Evolutionary conservation across 1,140 invertebrate species (phyloP).

Genomic region (Zeugodacus cucurbitae): DNA sequence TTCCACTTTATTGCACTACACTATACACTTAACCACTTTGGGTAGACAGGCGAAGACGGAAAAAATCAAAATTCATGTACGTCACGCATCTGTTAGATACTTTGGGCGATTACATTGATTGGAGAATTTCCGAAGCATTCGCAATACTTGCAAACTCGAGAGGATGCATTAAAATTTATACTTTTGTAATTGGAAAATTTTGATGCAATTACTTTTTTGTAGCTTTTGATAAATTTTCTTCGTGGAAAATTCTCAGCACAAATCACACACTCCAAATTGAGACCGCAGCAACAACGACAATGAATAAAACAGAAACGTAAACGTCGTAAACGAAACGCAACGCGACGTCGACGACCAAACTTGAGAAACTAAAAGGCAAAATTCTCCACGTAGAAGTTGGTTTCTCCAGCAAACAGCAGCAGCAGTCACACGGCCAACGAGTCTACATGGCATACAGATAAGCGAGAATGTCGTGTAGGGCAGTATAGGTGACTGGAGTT

Average conservation of each 20-base stretch:
- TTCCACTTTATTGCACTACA: constrained; percentile 9
- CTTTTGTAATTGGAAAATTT: neutral
- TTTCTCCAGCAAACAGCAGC: constrained; percentile 1
- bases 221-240: constrained; percentile 12
- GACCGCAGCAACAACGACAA: neutral
- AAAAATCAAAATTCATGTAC: neutral
- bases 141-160: neutral
- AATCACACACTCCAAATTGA: neutral
- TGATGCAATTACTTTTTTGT: neutral
- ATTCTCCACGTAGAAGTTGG: constrained; percentile 14
- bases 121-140: neutral
- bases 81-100: constrained; percentile 4
- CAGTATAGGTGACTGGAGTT: neutral
- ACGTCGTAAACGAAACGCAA: constrained; percentile 25
- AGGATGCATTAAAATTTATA: neutral
- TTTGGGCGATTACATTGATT: neutral
- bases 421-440: neutral
- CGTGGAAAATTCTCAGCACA: neutral
- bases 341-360: constrained; percentile 13
- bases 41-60: neutral
- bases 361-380: constrained; percentile 25
- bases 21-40: neutral
- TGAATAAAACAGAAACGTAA: constrained; percentile 19
- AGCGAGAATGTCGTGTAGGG: neutral
- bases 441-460: neutral